phyloP scores from a whole-genome alignment of 2,113 vertebrate species.

The Corythornis vintsioides region DNA sequence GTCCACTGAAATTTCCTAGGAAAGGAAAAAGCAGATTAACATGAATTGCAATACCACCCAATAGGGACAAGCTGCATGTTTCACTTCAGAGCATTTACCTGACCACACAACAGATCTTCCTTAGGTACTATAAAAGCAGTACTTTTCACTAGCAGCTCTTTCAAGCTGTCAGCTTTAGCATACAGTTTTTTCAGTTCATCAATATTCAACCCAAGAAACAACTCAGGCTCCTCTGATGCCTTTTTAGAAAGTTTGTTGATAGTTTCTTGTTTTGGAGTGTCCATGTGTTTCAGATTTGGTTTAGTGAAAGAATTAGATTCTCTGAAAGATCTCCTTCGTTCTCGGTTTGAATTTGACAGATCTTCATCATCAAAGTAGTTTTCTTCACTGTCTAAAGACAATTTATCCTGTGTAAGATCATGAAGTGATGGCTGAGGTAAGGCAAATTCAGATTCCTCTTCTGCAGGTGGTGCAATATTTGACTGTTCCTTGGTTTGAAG shows the following conservation, averaged over 20 bases:
- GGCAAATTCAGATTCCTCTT: constrained; percentile 77
- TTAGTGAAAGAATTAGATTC: constrained; percentile 91
- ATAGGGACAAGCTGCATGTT: not conserved
- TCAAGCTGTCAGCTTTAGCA: constrained; percentile 80
- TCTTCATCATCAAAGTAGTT: constrained; percentile 83
- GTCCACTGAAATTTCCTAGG: constrained; percentile 83
- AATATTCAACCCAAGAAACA: constrained; percentile 86
- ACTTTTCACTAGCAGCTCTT: constrained; percentile 80
- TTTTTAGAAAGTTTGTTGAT: constrained; percentile 70
- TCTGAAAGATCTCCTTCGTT: constrained; percentile 86
- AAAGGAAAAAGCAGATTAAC: constrained; percentile 5
- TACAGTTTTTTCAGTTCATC: constrained; percentile 84
- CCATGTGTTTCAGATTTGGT: constrained; percentile 87
- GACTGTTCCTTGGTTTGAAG: constrained; percentile 80
- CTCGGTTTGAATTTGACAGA: constrained; percentile 69
- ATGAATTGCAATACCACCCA: not conserved
- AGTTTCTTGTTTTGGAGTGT: constrained; percentile 78
- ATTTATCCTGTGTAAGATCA: constrained; percentile 96
- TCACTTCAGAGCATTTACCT: constrained; percentile 70
- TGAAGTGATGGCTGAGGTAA: constrained; percentile 93
- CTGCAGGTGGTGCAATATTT: constrained; percentile 48
- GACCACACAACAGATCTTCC: constrained; percentile 65
- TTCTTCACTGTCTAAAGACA: constrained; percentile 88
- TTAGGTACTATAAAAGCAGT: constrained; percentile 59
- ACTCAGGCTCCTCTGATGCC: constrained; percentile 74